Conservation (phyloP, 35 echinoderm and acorn worm species). For the Chiridota heheva region DNA sequence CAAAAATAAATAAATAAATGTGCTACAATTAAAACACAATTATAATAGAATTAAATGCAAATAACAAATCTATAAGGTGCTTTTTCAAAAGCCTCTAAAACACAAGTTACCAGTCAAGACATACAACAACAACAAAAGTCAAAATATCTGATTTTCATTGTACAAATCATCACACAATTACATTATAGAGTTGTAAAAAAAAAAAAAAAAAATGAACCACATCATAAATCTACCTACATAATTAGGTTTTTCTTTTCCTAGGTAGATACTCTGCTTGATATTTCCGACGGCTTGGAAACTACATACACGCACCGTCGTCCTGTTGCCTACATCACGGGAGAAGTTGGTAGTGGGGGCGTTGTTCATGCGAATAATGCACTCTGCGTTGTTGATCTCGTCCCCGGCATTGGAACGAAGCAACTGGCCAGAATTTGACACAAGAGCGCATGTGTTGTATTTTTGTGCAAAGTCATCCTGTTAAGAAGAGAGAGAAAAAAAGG, state of each 20-base stretch:
- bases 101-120: no score
- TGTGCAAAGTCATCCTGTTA: constrained; percentile 45
- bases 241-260: constrained; percentile 32
- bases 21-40: no score
- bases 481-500: neutral
- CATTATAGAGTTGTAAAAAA: no score
- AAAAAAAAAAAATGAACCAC: no score
- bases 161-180: no score
- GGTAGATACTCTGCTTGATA: constrained; percentile 49
- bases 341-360: constrained; percentile 66
- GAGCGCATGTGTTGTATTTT: constrained; percentile 67
- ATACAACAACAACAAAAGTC: no score
- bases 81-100: no score
- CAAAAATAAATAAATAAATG: no score
- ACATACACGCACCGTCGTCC: constrained; percentile 72
- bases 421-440: constrained; percentile 85
- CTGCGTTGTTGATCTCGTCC: constrained; percentile 62
- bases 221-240: no score
- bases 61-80: no score
- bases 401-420: constrained; percentile 63
- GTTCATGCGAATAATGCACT: constrained; percentile 97
- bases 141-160: no score
- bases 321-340: constrained; percentile 68
- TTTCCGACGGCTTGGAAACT: constrained; percentile 57
- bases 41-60: no score